phyloP scores from a whole-genome alignment of 2,888 invertebrate genomes.

The Itoplectis maculator region DNA sequence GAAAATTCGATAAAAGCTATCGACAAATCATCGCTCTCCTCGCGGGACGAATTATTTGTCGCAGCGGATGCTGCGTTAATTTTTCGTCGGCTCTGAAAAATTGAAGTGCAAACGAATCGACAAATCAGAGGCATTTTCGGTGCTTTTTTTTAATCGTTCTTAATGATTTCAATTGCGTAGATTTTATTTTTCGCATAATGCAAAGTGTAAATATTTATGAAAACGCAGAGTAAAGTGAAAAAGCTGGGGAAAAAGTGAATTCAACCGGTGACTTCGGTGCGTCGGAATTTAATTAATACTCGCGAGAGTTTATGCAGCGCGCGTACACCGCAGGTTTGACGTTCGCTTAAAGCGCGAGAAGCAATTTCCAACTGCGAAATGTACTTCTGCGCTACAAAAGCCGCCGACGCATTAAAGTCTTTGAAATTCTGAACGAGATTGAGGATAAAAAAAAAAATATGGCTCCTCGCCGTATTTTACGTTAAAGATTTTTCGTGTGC shows the following conservation, averaged over 20 bases:
- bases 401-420: neutral
- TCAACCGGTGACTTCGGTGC: neutral
- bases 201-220: neutral
- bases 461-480: too few species aligned
- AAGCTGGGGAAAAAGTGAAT: neutral
- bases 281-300: neutral
- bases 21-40: neutral
- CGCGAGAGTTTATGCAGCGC: neutral
- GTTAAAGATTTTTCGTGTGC: too few species aligned
- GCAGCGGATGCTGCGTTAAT: neutral
- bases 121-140: too few species aligned
- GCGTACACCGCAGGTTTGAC: neutral
- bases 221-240: neutral
- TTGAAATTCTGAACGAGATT: neutral
- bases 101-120: neutral
- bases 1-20: neutral
- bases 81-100: neutral
- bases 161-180: neutral
- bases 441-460: neutral
- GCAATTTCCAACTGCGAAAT: neutral
- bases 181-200: neutral
- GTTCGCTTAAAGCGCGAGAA: neutral
- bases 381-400: neutral
- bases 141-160: too few species aligned
- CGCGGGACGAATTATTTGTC: slow-evolving; percentile 5